These are phyloP conservation scores for Anguilla obscura DNA, from an alignment of 2,797 vertebrate genomes.

Conservation along the genomic window DNA sequence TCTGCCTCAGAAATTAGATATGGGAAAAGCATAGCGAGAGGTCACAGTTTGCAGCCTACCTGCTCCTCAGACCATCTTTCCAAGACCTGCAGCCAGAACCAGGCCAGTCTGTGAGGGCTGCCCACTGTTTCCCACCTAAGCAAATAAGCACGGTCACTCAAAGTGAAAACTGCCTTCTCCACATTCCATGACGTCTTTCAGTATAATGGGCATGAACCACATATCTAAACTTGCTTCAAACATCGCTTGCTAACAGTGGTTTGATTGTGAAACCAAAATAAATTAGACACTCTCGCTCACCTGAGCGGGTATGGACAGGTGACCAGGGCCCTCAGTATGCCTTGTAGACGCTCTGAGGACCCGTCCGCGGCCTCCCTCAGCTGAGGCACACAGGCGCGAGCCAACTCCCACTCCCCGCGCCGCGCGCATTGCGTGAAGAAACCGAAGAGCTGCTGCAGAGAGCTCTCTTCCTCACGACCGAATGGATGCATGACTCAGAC, in stretches of 20 bases:
- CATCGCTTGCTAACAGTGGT: neutral
- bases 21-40: neutral
- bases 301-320: constrained; percentile 73
- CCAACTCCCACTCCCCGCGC: constrained; percentile 87
- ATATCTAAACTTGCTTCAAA: neutral
- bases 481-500: constrained; percentile 75
- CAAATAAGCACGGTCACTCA: neutral
- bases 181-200: neutral
- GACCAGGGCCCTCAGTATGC: constrained; percentile 79
- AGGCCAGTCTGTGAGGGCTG: constrained; percentile 84
- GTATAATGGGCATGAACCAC: neutral
- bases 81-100: constrained; percentile 91
- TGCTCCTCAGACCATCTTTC: constrained; percentile 79
- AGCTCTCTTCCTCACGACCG: constrained; percentile 79
- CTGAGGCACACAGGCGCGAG: constrained; percentile 83
- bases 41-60: constrained; percentile 64
- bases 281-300: constrained; percentile 63
- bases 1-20: neutral
- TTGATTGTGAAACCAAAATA: neutral
- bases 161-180: neutral
- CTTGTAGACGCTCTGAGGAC: constrained; percentile 66
- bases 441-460: constrained; percentile 77
- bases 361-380: constrained; percentile 68
- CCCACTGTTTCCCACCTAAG: constrained; percentile 74
- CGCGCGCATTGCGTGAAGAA: constrained; percentile 84